Conservation (phyloP, 2,113 vertebrate species). For the Propithecus coquereli region DNA sequence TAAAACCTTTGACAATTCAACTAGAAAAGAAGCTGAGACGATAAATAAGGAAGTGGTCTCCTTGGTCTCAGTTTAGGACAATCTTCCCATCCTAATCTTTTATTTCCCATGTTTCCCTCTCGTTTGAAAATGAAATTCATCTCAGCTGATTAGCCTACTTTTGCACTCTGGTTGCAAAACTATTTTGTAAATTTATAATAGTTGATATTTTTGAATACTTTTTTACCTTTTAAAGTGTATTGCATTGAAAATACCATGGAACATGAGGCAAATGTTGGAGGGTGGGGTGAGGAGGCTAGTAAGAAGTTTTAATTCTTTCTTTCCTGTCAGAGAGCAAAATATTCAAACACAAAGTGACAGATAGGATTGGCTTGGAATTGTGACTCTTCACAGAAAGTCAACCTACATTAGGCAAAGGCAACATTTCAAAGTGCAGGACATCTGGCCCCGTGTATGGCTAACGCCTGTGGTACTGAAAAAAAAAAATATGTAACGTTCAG, state of each 20-base stretch:
- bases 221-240: neutral
- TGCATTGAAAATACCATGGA: neutral
- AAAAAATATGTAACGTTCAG: slow-evolving; percentile 58
- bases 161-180: neutral
- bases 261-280: neutral
- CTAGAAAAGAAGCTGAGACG: neutral
- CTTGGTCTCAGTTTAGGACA: neutral
- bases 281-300: too few species aligned
- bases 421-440: slow-evolving; percentile 74
- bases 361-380: slow-evolving; percentile 11
- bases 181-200: neutral
- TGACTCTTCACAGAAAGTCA: slow-evolving; percentile 28
- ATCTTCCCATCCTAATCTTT: neutral
- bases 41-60: neutral
- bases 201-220: neutral
- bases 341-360: slow-evolving; percentile 58
- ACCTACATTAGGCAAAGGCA: slow-evolving; percentile 62
- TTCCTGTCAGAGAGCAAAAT: slow-evolving; percentile 60
- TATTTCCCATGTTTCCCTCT: neutral
- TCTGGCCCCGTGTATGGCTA: slow-evolving; percentile 54
- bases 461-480: slow-evolving; percentile 32
- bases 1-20: neutral
- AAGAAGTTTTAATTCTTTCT: slow-evolving; percentile 8
- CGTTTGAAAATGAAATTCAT: neutral
- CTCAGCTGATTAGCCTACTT: neutral